Evolutionary conservation across 2,113 vertebrate species (phyloP).

Genomic region (Cisticola juncidis): DNA sequence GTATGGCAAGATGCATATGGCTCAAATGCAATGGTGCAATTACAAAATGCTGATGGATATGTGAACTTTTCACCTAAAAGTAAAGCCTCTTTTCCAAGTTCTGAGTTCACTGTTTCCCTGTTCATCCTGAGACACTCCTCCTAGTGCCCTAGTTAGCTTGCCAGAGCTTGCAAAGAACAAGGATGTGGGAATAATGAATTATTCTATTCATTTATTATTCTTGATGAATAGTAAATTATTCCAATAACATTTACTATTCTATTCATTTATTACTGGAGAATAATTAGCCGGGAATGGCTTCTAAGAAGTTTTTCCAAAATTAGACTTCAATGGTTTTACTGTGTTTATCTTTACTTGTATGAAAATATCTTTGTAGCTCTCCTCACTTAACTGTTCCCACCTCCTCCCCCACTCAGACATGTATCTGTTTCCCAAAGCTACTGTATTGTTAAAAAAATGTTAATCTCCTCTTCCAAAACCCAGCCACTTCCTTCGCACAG

Average conservation of each 20-base stretch:
- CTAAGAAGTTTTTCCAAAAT: conserved; percentile 62
- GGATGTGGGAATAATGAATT: conserved; percentile 61
- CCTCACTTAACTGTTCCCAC: conserved; percentile 14
- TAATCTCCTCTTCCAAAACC: conserved; percentile 1
- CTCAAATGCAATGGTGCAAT: conserved; percentile 15
- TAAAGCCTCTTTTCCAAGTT: conserved; percentile 61
- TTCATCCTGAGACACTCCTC: conserved; percentile 49
- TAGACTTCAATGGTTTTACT: conserved; percentile 61
- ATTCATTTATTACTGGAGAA: conserved; percentile 58
- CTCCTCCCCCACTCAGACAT: conserved; percentile 4
- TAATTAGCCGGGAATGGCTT: conserved; percentile 38
- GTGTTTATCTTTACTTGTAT: conserved; percentile 59
- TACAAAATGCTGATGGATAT: conserved; percentile 37
- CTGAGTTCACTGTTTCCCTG: conserved; percentile 46
- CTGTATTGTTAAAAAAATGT: conserved; percentile 20
- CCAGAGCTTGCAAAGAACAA: conserved; percentile 45
- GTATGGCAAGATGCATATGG: not conserved
- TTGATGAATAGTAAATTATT: conserved; percentile 66
- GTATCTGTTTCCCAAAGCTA: conserved; percentile 25
- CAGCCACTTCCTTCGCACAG: not conserved
- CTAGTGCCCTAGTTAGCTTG: conserved; percentile 63
- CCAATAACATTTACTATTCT: conserved; percentile 56
- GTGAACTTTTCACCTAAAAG: conserved; percentile 71
- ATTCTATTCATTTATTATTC: conserved; percentile 60
- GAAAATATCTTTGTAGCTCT: conserved; percentile 52